phyloP scores from a whole-genome alignment of 2,797 vertebrate species.

The Trachops cirrhosus region DNA sequence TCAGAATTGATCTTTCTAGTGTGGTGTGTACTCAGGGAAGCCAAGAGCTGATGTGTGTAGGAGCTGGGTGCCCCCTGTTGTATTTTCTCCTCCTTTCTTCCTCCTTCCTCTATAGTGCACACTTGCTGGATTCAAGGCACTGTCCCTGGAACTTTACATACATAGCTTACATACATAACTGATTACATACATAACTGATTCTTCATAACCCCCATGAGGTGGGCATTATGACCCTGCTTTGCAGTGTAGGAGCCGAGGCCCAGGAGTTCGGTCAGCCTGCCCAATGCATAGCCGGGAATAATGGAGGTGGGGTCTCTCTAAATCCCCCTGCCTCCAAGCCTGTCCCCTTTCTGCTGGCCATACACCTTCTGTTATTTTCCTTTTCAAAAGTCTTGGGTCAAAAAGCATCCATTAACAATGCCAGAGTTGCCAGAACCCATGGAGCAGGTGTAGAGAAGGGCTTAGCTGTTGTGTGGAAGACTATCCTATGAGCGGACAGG shows the following conservation, averaged over 20 bases:
- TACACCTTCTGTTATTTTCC: not conserved
- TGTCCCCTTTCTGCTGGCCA: not conserved
- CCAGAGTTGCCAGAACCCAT: not conserved
- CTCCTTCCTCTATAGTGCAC: not conserved
- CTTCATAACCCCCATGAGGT: no score
- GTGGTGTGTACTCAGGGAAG: not conserved
- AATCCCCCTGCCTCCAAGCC: not conserved
- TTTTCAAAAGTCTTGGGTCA: not conserved
- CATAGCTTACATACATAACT: no score
- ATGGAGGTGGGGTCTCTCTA: not conserved
- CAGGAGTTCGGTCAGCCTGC: not conserved
- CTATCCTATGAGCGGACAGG: not conserved
- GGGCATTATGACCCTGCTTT: not conserved
- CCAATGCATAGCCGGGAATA: not conserved
- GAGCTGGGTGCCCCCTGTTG: not conserved
- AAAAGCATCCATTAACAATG: not conserved
- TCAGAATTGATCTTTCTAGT: not conserved
- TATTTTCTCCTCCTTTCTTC: not conserved
- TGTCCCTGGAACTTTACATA: no score
- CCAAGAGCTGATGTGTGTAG: not conserved
- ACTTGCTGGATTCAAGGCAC: not conserved
- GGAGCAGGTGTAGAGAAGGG: not conserved
- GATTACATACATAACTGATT: no score
- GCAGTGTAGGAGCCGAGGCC: not conserved
- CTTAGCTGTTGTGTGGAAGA: not conserved